These are phyloP conservation scores for Holcopasites calliopsidis DNA, from an alignment of 1,140 invertebrate genomes.

Conservation along the genomic window DNA sequence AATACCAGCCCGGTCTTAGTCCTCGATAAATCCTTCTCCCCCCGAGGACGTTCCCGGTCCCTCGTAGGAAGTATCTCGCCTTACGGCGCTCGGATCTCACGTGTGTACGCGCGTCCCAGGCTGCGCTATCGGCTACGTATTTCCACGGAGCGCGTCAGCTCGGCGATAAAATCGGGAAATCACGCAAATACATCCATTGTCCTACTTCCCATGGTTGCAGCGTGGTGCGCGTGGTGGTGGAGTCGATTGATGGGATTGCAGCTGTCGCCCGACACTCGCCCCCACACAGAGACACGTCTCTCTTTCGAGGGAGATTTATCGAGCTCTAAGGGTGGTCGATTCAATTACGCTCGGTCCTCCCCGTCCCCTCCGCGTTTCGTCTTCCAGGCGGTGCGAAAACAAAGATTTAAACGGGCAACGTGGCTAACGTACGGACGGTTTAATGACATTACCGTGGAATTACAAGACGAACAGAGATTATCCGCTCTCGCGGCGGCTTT, in stretches of 20 bases:
- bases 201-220: constrained; percentile 26
- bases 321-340: constrained; percentile 56
- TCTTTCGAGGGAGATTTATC: constrained; percentile 55
- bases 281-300: background rate
- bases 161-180: constrained; percentile 30
- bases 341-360: constrained; percentile 53
- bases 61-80: background rate
- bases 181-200: constrained; percentile 40
- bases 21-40: background rate
- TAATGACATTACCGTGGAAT: constrained; percentile 67
- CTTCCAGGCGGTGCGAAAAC: constrained; percentile 53
- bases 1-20: background rate
- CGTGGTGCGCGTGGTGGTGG: constrained; percentile 5
- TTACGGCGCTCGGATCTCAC: background rate
- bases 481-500: constrained; percentile 54
- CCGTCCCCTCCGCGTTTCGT: background rate
- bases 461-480: constrained; percentile 71
- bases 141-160: background rate
- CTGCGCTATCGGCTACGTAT: background rate
- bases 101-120: background rate
- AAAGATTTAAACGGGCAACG: constrained; percentile 68
- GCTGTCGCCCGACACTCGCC: constrained; percentile 25
- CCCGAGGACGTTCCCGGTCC: background rate
- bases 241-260: constrained; percentile 52
- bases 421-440: constrained; percentile 47